Evolutionary conservation across 1,140 invertebrate species (phyloP).

Genomic region (Lordiphosa clarofinis): DNA sequence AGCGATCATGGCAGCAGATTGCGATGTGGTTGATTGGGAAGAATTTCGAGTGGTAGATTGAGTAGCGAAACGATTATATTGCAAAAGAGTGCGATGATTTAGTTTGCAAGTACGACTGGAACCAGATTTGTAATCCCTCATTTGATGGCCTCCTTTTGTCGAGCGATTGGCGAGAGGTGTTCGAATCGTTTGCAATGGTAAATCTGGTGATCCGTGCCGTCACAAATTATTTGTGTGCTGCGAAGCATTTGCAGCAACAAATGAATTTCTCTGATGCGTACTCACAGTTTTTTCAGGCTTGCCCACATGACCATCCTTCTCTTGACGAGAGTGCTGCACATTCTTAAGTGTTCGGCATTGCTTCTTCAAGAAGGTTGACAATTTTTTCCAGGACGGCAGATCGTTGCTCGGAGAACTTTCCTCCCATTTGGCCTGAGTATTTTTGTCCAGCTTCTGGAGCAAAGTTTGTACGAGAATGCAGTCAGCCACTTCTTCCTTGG

Average conservation of each 20-base stretch:
- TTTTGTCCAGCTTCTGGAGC: slow-evolving; percentile 1
- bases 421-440: neutral
- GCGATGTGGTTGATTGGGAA: no score
- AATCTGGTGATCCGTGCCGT: neutral
- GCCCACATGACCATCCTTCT: neutral
- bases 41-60: no score
- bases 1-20: no score
- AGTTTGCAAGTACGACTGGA: no score
- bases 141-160: neutral
- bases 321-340: neutral
- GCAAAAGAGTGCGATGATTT: no score
- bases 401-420: no score
- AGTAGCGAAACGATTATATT: no score
- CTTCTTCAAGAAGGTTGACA: no score
- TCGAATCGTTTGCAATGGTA: neutral
- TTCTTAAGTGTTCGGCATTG: neutral
- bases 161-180: neutral
- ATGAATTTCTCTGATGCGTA: neutral
- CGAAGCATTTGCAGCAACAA: neutral
- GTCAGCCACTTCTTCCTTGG: neutral
- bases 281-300: neutral
- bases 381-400: no score
- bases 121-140: no score
- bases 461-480: neutral
- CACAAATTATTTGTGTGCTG: neutral